phyloP scores from a whole-genome alignment of 2,113 vertebrate genomes.

The Cyprinodon variegatus region DNA sequence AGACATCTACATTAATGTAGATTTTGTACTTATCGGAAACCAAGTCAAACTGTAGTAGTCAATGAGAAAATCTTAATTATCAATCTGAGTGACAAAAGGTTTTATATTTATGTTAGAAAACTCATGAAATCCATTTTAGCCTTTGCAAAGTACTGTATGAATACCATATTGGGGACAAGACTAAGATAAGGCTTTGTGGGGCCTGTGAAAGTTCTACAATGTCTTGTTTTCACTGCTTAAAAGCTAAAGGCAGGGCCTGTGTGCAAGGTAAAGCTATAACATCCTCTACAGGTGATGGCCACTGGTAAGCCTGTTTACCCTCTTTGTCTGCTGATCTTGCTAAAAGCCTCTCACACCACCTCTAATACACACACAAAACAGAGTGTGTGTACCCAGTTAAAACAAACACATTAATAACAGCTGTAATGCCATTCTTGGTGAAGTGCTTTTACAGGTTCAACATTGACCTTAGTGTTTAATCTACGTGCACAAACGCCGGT shows the following conservation, averaged over 20 bases:
- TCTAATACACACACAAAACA: conserved; percentile 48
- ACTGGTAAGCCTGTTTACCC: conserved; percentile 73
- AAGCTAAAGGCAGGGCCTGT: conserved; percentile 37
- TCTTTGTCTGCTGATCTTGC: conserved; percentile 72
- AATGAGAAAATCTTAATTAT: neutral
- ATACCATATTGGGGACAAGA: neutral
- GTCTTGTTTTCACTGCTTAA: conserved; percentile 25
- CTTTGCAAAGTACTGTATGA: neutral
- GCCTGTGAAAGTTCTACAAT: conserved; percentile 28
- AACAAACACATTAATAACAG: conserved; percentile 78
- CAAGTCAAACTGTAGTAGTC: neutral
- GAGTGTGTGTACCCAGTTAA: conserved; percentile 65
- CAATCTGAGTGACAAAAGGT: neutral
- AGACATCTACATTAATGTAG: neutral
- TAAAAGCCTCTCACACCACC: conserved; percentile 76
- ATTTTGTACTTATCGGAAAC: neutral
- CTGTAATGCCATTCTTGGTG: conserved; percentile 68
- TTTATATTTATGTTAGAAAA: neutral
- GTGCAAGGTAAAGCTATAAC: conserved; percentile 43
- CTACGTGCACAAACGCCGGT: conserved; percentile 64
- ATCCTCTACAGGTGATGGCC: conserved; percentile 60
- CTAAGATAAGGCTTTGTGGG: conserved; percentile 4
- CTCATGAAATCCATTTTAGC: neutral
- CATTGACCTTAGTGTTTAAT: conserved; percentile 72
- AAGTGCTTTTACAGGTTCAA: conserved; percentile 67